Base-by-base conservation (phyloP, 2,797 vertebrate species). In the Clarias platycephalus region DNA sequence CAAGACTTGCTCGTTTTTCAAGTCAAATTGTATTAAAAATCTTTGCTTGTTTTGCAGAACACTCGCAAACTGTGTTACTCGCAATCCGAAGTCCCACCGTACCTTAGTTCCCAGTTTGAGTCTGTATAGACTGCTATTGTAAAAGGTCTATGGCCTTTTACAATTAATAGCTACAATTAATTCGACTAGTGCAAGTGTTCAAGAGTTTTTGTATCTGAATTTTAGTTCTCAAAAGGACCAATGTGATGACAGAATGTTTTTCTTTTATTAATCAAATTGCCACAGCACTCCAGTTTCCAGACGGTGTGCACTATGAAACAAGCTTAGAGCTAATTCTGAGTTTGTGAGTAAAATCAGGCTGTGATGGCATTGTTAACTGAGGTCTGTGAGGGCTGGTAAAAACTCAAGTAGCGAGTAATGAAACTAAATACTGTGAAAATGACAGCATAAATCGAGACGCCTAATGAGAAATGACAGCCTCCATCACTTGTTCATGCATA, bases 251-350 rank as follows among this genome's bases (percentile, higher is more conserved):
- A 57, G 49, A 13, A 53, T 40, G 26, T 15, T 75, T 34, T 26
- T 55, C 26, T 44, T 3, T 63, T 12, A 60, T 37, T 76, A 24
- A 37, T 24, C 57, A 77, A 31, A 24, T 75, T 60, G 31, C 10
- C 37, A 79, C 0, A 63, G n/a, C 37, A 64, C 37, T 63, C 37
- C 49, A 26, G 22, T 18, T 26, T 49, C 34, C 37, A 64, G 60
- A 40, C 10, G 9, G 34, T 78, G 53, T 76, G 74, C 53, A 58
- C 4, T 76, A 60, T 76, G 18, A 31, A 76, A 76, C 49, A 76
- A 57, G 26, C 18, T 57, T 57, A 20, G 72, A 22, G 26, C 26
- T 57, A 57, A 76, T 34, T 76, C 16, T 76, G 53, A 75, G 18
- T 18, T 60, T 60, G 28, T 37, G 31, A 15, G 5, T 37, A 5